Conservation (phyloP, 1,140 invertebrate genomes). For the Drosophila watanabei region DNA sequence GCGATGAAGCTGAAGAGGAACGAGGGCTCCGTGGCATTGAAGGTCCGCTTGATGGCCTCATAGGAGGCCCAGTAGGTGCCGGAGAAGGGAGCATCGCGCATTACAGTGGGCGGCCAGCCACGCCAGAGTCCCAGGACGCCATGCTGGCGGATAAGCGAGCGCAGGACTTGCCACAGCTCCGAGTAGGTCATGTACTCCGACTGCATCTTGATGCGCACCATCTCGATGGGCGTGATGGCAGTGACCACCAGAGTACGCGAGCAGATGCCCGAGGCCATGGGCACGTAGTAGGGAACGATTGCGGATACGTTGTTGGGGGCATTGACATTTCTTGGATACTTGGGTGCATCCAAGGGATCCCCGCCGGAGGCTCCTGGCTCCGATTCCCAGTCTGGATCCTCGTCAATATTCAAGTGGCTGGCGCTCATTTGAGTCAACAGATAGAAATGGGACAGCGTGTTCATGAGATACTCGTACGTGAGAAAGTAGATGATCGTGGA, state of each 20-base stretch:
- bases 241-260: slow-evolving; percentile 94
- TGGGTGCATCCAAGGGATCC: slow-evolving; percentile 10
- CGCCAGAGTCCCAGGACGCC: slow-evolving; percentile 95
- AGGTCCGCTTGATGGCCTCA: slow-evolving; percentile 93
- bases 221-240: slow-evolving; percentile 96
- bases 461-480: slow-evolving; percentile 96
- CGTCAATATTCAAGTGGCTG: not conserved
- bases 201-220: slow-evolving; percentile 99
- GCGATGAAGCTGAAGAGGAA: slow-evolving; percentile 94
- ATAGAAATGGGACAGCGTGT: slow-evolving; percentile 87
- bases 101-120: slow-evolving; percentile 95
- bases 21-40: slow-evolving; percentile 88
- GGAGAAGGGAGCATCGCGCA: slow-evolving; percentile 98
- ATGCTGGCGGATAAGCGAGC: slow-evolving; percentile 89
- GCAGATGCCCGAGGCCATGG: slow-evolving; percentile 91
- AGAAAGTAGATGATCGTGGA: slow-evolving; percentile 99
- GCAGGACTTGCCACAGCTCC: slow-evolving; percentile 87
- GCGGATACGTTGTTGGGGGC: not conserved
- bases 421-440: slow-evolving; percentile 52
- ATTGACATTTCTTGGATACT: not conserved
- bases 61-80: slow-evolving; percentile 98
- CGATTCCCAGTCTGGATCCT: not conserved
- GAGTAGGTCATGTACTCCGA: slow-evolving; percentile 94
- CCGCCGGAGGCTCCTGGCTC: not conserved
- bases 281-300: slow-evolving; percentile 89